phyloP scores from a whole-genome alignment of 2,113 vertebrate species.

The Delphinapterus leucas region DNA sequence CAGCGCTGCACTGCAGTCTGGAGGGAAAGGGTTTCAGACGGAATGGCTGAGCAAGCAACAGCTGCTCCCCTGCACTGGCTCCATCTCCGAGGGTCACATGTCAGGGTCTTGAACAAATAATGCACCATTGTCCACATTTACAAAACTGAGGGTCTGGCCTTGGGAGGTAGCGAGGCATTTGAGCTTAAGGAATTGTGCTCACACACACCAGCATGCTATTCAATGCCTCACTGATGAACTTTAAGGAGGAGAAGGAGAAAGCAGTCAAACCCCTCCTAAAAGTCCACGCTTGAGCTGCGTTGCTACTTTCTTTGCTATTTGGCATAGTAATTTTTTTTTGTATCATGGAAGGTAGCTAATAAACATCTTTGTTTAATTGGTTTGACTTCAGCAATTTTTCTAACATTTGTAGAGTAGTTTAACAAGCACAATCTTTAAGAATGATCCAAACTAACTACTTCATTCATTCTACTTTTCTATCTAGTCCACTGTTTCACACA shows the following conservation, averaged over 20 bases:
- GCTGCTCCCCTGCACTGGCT: constrained; percentile 50
- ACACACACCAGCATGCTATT: accelerated
- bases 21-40: neutral
- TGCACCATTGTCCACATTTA: constrained; percentile 38
- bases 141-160: neutral
- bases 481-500: neutral
- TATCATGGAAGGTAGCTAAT: neutral
- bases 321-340: neutral
- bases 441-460: neutral
- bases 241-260: accelerated
- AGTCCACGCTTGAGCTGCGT: neutral
- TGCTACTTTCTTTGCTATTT: neutral
- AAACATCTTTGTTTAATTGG: neutral
- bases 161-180: neutral
- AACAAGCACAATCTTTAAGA: neutral
- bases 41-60: constrained; percentile 45
- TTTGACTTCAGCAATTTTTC: neutral
- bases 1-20: accelerated
- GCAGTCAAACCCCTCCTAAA: accelerated
- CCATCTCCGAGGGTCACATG: neutral
- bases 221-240: accelerated
- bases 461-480: neutral
- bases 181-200: neutral
- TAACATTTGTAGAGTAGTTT: neutral
- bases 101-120: neutral